These are phyloP conservation scores for Sitta europaea DNA, from an alignment of 2,113 vertebrate species.

Conservation along the genomic window DNA sequence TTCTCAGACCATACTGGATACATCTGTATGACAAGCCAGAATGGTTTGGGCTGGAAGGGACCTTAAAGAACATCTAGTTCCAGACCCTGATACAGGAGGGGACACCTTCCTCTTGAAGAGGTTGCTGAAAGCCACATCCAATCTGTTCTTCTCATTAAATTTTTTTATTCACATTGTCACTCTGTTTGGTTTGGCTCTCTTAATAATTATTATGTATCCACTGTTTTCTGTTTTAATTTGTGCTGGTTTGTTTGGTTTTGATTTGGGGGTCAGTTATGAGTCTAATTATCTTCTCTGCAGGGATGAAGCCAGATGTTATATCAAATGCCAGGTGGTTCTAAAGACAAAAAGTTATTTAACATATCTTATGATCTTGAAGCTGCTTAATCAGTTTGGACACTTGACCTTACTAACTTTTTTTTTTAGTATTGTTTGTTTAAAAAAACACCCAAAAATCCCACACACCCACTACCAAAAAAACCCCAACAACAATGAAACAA, in stretches of 20 bases:
- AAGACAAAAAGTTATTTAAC: slow-evolving; percentile 19
- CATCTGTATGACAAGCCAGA: not conserved
- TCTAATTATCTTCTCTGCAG: slow-evolving; percentile 21
- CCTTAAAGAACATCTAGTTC: not conserved
- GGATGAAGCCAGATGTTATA: slow-evolving; percentile 47
- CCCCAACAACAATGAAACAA: not conserved
- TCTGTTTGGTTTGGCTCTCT: not conserved
- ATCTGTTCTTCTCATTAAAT: not conserved
- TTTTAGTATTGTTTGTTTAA: not conserved
- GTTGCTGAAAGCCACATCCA: not conserved
- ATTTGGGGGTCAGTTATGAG: not conserved
- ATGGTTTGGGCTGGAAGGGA: not conserved
- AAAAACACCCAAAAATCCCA: too few species aligned
- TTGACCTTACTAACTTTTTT: not conserved
- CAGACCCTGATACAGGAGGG: not conserved
- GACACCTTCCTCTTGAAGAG: not conserved
- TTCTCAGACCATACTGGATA: not conserved
- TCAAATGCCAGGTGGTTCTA: slow-evolving; percentile 3
- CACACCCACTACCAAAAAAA: not conserved
- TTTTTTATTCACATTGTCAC: not conserved
- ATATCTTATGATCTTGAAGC: not conserved
- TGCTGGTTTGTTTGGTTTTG: slow-evolving; percentile 1
- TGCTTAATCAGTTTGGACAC: slow-evolving; percentile 46
- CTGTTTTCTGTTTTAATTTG: slow-evolving; percentile 24
- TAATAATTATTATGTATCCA: not conserved